Conservation (phyloP, 2,797 vertebrate species). For the Arremon brunneinucha region DNA sequence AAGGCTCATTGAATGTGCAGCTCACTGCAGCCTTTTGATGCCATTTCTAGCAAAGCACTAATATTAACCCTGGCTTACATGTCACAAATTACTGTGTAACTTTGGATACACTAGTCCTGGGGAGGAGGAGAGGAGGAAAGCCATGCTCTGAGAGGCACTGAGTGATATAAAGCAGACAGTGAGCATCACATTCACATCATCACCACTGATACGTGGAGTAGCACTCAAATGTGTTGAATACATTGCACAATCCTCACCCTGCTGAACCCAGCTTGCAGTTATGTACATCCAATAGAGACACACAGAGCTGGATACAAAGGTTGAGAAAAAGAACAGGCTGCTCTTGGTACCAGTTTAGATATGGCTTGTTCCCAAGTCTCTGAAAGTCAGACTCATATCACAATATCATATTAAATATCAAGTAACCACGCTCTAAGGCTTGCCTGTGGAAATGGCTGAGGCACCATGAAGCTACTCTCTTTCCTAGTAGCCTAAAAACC, state of each 20-base stretch:
- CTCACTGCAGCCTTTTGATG: background rate
- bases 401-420: background rate
- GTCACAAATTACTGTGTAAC: background rate
- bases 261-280: background rate
- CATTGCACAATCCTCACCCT: background rate
- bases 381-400: background rate
- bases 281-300: background rate
- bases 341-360: constrained; percentile 1
- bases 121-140: background rate
- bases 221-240: background rate
- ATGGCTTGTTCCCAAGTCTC: background rate
- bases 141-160: background rate
- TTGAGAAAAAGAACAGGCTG: background rate
- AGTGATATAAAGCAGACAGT: background rate
- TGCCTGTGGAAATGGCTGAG: background rate
- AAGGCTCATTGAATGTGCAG: background rate
- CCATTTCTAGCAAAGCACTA: background rate
- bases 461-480: background rate
- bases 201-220: background rate
- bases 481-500: background rate
- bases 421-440: background rate
- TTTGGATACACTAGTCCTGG: background rate
- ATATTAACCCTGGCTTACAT: background rate
- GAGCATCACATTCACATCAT: background rate
- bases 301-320: background rate